Percentiles rank a stretch among this genome's conserved stretches.
Conservation (phyloP, 2,888 invertebrate genomes). For the Microdon myrmicae region DNA sequence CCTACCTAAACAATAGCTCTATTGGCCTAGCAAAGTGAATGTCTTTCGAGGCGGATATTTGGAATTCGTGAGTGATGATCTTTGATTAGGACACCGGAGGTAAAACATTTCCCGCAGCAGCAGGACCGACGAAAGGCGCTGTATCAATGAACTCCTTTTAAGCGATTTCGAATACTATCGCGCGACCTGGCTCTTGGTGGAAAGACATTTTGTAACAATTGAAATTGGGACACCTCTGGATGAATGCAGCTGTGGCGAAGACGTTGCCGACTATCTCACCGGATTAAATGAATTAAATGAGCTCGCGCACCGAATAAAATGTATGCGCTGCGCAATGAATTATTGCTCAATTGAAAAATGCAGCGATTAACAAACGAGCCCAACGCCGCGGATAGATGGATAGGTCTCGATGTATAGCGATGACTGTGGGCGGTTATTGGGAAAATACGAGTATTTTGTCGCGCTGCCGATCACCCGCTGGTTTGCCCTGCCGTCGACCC, state of each 20-base stretch:
- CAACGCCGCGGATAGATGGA: slow-evolving; percentile 22
- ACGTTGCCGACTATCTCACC: slow-evolving; percentile 23
- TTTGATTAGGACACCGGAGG: slow-evolving; percentile 48
- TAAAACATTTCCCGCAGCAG: too few species aligned
- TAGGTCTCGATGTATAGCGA: slow-evolving; percentile 37
- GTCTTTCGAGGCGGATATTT: slow-evolving; percentile 35
- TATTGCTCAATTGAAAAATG: slow-evolving; percentile 49
- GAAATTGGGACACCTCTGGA: slow-evolving; percentile 50
- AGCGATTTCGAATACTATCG: slow-evolving; percentile 32
- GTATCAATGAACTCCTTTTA: slow-evolving; percentile 41
- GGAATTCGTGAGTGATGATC: slow-evolving; percentile 51
- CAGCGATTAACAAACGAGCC: slow-evolving; percentile 29
- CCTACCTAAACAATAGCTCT: too few species aligned
- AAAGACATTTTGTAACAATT: slow-evolving; percentile 50
- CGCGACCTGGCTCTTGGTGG: slow-evolving; percentile 43
- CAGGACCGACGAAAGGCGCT: too few species aligned
- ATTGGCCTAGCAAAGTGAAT: slow-evolving; percentile 26
- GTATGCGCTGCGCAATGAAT: slow-evolving; percentile 48
- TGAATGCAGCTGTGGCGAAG: slow-evolving; percentile 14
- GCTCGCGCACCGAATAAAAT: slow-evolving; percentile 37
- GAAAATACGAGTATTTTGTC: slow-evolving; percentile 50
- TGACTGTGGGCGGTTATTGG: slow-evolving; percentile 51
- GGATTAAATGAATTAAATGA: slow-evolving; percentile 50
- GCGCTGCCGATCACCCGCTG: slow-evolving; percentile 29
- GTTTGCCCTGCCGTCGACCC: slow-evolving; percentile 44